Evolutionary conservation across 2,888 invertebrate species (phyloP), one percentile per base, ranked within the genome.

Genomic region (Sinhomidia bicolor): DNA sequence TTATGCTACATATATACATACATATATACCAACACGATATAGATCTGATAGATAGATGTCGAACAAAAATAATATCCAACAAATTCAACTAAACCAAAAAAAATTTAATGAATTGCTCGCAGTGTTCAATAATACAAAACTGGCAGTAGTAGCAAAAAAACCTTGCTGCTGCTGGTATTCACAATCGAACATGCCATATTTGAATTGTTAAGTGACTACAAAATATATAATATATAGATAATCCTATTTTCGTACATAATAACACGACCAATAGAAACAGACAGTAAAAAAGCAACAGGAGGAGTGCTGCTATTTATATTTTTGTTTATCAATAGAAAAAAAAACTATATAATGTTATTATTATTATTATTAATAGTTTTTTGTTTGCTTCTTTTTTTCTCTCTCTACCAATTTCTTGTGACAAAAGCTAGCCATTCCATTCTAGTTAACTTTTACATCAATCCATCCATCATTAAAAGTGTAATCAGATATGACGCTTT

Each of bases 241-340:
- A 20, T 17, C 57, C 20, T 68, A 7, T 32, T 68, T 68, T 29
- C 62, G 29, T 62, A 29, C 14, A 29, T n/a, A n/a, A n/a, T n/a
- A n/a, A n/a, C n/a, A 29, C 36, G 36, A 36, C 36, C n/a, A n/a
- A 47, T 47, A 4, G 6, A 47, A 14, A 17, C 17, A 32, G 2
- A 14, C 29, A 32, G 57, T 9, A 23, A 36, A 54, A 54, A 20
- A 71, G 62, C 62, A n/a, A 65, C 32, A 71, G 17, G 14, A 44
- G 65, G 60, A 65, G 65, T 65, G 6, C 32, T 41, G 41, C 68
- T 71, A 41, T 41, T 71, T 71, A 41, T 71, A 71, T 41, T 71
- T 71, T 71, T 71, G 68, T 71, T 71, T 71, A 71, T 41, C 68
- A 71, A 71, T 71, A 71, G 41, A 71, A 44, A 20, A 20, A 71